phyloP scores from a whole-genome alignment of 1,140 invertebrate genomes.

The Mesaphorura yosii region DNA sequence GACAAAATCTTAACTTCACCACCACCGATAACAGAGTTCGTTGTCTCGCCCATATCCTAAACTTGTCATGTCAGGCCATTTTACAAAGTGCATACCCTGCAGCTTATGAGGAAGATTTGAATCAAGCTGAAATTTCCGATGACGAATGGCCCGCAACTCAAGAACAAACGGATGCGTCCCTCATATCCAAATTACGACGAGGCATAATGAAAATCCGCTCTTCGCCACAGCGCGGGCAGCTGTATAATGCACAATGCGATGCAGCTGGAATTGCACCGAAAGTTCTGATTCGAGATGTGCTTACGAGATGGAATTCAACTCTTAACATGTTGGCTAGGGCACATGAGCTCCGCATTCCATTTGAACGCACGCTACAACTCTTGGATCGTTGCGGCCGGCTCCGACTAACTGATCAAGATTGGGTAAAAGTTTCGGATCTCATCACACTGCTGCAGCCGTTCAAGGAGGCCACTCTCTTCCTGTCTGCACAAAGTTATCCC shows the following conservation, averaged over 20 bases:
- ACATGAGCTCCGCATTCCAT: conserved; percentile 14
- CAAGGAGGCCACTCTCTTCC: not conserved
- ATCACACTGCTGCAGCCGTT: not conserved
- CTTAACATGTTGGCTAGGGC: conserved; percentile 33
- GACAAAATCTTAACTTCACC: conserved; percentile 10
- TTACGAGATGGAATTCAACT: conserved; percentile 34
- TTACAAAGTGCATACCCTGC: not conserved
- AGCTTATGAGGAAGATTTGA: too few relatives aligned
- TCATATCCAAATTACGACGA: too few relatives aligned
- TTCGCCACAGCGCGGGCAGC: conserved; percentile 10
- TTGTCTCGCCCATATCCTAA: conserved; percentile 12
- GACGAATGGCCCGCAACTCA: not conserved
- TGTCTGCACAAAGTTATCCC: not conserved
- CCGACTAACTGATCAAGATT: not conserved
- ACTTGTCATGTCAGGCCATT: conserved; percentile 4
- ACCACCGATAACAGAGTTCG: not conserved
- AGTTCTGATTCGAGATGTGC: conserved; percentile 19
- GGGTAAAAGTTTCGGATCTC: not conserved
- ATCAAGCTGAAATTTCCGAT: not conserved
- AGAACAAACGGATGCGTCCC: not conserved
- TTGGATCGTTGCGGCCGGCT: not conserved
- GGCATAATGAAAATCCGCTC: conserved; percentile 3
- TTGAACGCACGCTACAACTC: not conserved
- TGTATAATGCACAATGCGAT: conserved; percentile 2
- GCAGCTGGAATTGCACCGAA: not conserved